Evolutionary conservation across 2,797 vertebrate genomes (phyloP).

Genomic region (Poeciliopsis turneri): DNA sequence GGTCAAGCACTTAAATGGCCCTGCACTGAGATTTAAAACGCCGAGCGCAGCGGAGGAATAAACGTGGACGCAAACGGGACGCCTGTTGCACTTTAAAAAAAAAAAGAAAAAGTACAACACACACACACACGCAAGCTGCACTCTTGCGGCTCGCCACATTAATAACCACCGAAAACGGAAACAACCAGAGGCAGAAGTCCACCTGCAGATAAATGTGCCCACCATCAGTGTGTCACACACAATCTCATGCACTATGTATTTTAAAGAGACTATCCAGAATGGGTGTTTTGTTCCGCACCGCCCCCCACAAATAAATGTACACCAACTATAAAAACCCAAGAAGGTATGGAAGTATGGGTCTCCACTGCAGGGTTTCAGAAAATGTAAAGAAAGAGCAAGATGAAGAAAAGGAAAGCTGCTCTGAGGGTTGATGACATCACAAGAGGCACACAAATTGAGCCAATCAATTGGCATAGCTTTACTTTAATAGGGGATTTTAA

Average conservation of each 20-base stretch:
- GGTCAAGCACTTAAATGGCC: conserved; percentile 84
- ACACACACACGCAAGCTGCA: conserved; percentile 12
- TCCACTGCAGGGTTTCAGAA: background rate
- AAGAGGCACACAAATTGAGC: background rate
- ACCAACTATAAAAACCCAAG: background rate
- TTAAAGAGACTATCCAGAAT: conserved; percentile 2
- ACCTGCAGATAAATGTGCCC: conserved; percentile 43
- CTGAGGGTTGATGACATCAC: background rate
- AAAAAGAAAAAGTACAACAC: background rate
- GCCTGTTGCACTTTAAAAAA: conserved; percentile 35
- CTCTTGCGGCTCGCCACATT: conserved; percentile 36
- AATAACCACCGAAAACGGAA: conserved; percentile 32
- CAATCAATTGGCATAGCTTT: background rate
- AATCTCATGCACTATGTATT: conserved; percentile 16
- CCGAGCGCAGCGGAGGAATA: conserved; percentile 36
- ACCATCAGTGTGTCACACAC: conserved; percentile 49
- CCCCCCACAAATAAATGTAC: background rate
- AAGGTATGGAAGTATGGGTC: background rate
- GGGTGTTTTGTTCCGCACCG: background rate
- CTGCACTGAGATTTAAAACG: conserved; percentile 65
- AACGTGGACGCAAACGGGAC: conserved; percentile 29
- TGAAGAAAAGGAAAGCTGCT: background rate
- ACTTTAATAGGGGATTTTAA: background rate
- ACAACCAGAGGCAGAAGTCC: conserved; percentile 42
- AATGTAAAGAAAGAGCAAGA: background rate